Evolutionary conservation across 2,797 vertebrate genomes (phyloP), one percentile per base, ranked within the genome.

Genomic region (Microchirus variegatus): DNA sequence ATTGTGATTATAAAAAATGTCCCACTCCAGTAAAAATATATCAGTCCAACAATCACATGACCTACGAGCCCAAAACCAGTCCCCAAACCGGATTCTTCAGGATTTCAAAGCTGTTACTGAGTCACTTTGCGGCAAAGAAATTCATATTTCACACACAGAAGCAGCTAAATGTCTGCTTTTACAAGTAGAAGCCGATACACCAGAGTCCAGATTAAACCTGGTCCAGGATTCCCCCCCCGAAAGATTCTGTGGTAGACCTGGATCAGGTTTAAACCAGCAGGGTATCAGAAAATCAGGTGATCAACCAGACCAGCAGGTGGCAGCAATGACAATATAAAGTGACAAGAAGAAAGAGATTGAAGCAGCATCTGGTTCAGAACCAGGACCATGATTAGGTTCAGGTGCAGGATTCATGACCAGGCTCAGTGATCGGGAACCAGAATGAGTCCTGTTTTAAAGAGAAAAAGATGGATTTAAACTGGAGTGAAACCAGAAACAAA

Each of bases 401-500:
- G 46, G 8, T 38, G 5, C 42, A 51, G 53, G 0, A 17, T 10
- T 9, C 54, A 43, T 12, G n/a, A 17, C 37, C n/a, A 1, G 41
- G 11, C 9, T 80, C 58, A 83, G 56, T 18, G 48, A 9, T 0
- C 63, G 17, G 84, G 74, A 37, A 87, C 82, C 74, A 84, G 78
- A 42, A 74, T 78, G 41, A 67, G 52, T 37, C 82, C 84, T 82
- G 68, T 0, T 4, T 17, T 8, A 19, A 26, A 42, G 67, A 53
- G 38, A 49, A 51, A 14, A 53, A 49, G 8, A 22, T 5, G 5
- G 6, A 22, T 46, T 18, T 10, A 46, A 12, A 19, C 43, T 17
- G 10, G 9, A 9, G 5, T 45, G 6, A 45, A 17, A 17, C 43
- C 43, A 45, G 43, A 16, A 16, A 5, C 43, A 45, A 10, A 10